A percentile compares a stretch with the other conserved stretches of the same genome.
phyloP scores from a whole-genome alignment of 2,888 invertebrate genomes.

The Muschampia plurimacula region DNA sequence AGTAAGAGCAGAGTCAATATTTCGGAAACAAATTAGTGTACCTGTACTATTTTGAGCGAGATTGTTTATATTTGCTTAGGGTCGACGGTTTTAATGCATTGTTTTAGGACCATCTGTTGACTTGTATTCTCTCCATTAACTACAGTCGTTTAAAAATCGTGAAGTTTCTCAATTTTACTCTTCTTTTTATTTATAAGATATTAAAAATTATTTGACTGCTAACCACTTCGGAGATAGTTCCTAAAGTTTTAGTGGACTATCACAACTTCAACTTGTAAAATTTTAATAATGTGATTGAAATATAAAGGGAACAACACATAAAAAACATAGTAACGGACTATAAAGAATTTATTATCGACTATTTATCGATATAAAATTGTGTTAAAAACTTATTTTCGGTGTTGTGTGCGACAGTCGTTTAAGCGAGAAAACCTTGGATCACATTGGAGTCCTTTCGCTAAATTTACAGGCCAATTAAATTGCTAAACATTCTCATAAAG shows the following conservation, averaged over 20 bases:
- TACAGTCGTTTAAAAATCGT: background rate
- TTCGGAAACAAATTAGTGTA: constrained; percentile 49
- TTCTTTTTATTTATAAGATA: no score
- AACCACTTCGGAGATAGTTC: no score
- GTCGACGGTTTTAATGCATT: constrained; percentile 44
- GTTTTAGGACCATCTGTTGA: constrained; percentile 50
- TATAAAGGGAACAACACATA: background rate
- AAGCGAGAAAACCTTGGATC: constrained; percentile 15
- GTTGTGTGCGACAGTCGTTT: constrained; percentile 8
- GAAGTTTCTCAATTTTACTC: no score
- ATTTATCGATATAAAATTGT: constrained; percentile 21
- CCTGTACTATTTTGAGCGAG: constrained; percentile 43
- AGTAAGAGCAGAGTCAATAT: constrained; percentile 49
- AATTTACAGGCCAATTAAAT: constrained; percentile 26
- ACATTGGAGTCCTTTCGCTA: constrained; percentile 6
- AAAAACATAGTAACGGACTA: constrained; percentile 4
- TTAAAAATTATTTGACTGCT: no score
- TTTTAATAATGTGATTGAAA: constrained; percentile 8
- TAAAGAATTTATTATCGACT: constrained; percentile 11
- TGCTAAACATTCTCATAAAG: constrained; percentile 18
- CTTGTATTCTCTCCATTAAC: constrained; percentile 2
- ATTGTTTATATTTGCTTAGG: constrained; percentile 48
- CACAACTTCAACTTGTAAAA: background rate
- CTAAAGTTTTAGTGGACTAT: no score
- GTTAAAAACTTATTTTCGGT: background rate